Percentiles rank a stretch among this genome's conserved stretches.
These are phyloP conservation scores for Spea hammondii DNA, from an alignment of 2,797 vertebrate genomes.

Conservation along the genomic window DNA sequence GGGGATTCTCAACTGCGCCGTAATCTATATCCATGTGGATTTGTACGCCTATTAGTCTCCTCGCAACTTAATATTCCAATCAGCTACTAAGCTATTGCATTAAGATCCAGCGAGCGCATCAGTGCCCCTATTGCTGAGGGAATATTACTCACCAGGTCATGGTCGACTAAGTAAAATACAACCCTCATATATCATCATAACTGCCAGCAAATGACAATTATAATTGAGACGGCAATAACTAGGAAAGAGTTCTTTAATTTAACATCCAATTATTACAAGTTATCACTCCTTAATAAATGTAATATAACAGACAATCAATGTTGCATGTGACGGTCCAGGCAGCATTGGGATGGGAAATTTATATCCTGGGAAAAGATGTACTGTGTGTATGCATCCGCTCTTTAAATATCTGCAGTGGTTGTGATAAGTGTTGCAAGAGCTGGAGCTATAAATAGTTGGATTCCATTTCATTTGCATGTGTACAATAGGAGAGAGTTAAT, in stretches of 20 bases:
- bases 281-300: conserved; percentile 99
- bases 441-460: conserved; percentile 71
- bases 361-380: conserved; percentile 70
- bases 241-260: conserved; percentile 98
- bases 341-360: conserved; percentile 76
- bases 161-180: conserved; percentile 94
- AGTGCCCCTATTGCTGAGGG: conserved; percentile 84
- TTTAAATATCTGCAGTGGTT: conserved; percentile 67
- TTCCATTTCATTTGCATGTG: conserved; percentile 73
- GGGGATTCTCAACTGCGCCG: conserved; percentile 64
- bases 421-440: conserved; percentile 69
- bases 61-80: conserved; percentile 87
- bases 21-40: conserved; percentile 63
- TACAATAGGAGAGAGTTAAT: conserved; percentile 73
- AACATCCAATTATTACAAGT: conserved; percentile 99
- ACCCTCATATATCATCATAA: conserved; percentile 98
- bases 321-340: conserved; percentile 87
- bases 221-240: conserved; percentile 98
- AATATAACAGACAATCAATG: conserved; percentile 98
- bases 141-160: conserved; percentile 95
- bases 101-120: conserved; percentile 80
- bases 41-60: conserved; percentile 61
- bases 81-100: conserved; percentile 72
- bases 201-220: conserved; percentile 96
- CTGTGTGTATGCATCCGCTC: conserved; percentile 55